Evolutionary conservation across 2,888 invertebrate species (phyloP), one percentile per base, ranked within the genome.

Genomic region (Sclerodermus sp.): DNA sequence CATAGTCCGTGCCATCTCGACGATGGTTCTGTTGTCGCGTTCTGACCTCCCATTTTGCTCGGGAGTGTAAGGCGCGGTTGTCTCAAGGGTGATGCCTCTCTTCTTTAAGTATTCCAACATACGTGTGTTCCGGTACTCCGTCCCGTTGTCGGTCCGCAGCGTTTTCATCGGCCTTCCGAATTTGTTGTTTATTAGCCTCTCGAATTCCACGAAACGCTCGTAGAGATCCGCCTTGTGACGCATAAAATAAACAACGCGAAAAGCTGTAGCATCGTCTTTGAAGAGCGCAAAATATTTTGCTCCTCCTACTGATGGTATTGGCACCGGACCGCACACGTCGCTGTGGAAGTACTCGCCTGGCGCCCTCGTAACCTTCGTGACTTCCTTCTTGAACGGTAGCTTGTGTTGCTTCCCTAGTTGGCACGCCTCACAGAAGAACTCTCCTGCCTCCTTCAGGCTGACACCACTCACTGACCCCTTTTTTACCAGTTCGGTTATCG

Each of bases 341-440:
- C 6, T 10, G 18, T 17, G 15, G 8, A 39, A 17, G 8, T 18
- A 18, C 40, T 67, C 62, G 30, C 62, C 63, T 9, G 61, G 58
- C 18, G 45, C 18, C 12, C 48, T 55, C 12, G 58, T 44, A 17
- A 32, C 30, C 37, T 34, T 43, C 9, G 15, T 39, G 29, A 49
- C 54, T 43, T 10, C 41, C 16, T 47, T 46, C 16, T 56, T 60
- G 45, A 66, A 64, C 2, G 57, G 49, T 29, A 56, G 42, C 12
- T 52, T 41, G 34, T 67, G 64, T 8, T 57, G 42, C 42, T 68
- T 67, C 15, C 65, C 67, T 3, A 58, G 43, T 13, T 50, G 50
- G 47, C 67, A 67, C 12, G 58, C 15, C 45, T 62, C 64, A 45
- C 66, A 67, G 39, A 62, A 56, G 18, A 65, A 54, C 41, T 55